Conservation (phyloP, 2,888 invertebrate species). For the Oxyscelio sp. region DNA sequence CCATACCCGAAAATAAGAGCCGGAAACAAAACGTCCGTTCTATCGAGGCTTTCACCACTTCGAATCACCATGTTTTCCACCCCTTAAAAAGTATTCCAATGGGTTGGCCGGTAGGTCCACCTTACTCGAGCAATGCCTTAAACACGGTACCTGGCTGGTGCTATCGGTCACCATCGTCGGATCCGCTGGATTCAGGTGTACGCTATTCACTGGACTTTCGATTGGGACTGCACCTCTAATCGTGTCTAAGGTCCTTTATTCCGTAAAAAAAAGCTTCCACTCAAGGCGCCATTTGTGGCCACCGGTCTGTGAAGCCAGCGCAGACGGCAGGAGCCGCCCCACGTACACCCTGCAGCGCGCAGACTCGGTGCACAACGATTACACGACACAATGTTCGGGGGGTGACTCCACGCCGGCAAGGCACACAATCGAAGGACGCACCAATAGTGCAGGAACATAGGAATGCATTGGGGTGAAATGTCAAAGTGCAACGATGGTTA, state of each 20-base stretch:
- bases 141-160: conserved; percentile 84
- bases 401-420: conserved; percentile 60
- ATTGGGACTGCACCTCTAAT: conserved; percentile 8
- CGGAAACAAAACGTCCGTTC: no score
- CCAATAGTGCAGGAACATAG: conserved; percentile 24
- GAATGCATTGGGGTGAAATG: conserved; percentile 25
- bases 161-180: conserved; percentile 86
- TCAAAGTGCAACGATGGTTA: conserved; percentile 16
- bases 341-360: conserved; percentile 80
- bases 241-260: conserved; percentile 25
- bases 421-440: conserved; percentile 57
- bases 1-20: no score
- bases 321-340: conserved; percentile 84
- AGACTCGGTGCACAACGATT: conserved; percentile 84
- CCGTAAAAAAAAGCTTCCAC: conserved; percentile 55
- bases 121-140: no score
- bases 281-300: conserved; percentile 68
- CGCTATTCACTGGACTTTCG: conserved; percentile 20
- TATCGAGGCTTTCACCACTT: not conserved
- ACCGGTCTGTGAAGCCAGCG: conserved; percentile 70
- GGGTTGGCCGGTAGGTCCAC: conserved; percentile 38
- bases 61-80: conserved; percentile 25
- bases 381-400: conserved; percentile 66
- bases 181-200: conserved; percentile 23
- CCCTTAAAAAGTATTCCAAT: not conserved